Base-by-base conservation (phyloP, 2,113 vertebrate genomes). In the Nerophis ophidion region DNA sequence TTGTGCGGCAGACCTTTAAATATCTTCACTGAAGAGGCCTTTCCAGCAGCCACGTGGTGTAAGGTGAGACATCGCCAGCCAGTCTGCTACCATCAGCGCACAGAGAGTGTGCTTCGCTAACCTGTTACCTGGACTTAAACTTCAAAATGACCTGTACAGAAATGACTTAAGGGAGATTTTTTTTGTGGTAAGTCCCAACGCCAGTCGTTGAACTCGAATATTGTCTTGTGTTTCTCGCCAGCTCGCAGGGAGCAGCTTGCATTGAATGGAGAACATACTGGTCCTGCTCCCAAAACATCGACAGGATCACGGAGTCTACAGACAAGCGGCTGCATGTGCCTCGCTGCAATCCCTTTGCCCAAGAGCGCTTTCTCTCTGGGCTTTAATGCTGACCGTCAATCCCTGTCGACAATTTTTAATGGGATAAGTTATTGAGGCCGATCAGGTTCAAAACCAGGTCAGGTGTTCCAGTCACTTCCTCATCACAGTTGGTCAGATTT, bases 241-340 rank as follows among this genome's bases (percentile, higher is more conserved):
- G 76, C 75, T 61, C 51, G 72, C 67, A 65, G 48, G 67, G 57
- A 81, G 69, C 66, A 78, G 64, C 75, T 70, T 76, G 83, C 78
- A 81, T 84, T 91, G 90, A 91, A 91, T 91, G 90, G 90, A 88
- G 89, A 90, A 89, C 84, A 75, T 91, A 88, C 88, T 89, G 81
- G 75, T 83, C 64, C 84, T 87, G 80, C 89, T 91, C 71, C 90
- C 87, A n/a, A 90, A 91, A 87, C 89, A 89, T 84, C 81, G 87
- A 84, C 81, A 88, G 76, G 88, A 90, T 88, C 89, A 86, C 77
- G 48, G 75, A 73, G 80, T 80, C 77, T 74, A 74, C 84, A 80
- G 70, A 79, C 63, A 8, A 76, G 64, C 79, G 12, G 72, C 76
- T 77, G 75, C 78, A 74, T 72, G 77, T 72, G 65, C 73, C 74